Evolutionary conservation across 1,140 invertebrate species (phyloP), one percentile per base, ranked within the genome.

Genomic region (Papilio xuthus): DNA sequence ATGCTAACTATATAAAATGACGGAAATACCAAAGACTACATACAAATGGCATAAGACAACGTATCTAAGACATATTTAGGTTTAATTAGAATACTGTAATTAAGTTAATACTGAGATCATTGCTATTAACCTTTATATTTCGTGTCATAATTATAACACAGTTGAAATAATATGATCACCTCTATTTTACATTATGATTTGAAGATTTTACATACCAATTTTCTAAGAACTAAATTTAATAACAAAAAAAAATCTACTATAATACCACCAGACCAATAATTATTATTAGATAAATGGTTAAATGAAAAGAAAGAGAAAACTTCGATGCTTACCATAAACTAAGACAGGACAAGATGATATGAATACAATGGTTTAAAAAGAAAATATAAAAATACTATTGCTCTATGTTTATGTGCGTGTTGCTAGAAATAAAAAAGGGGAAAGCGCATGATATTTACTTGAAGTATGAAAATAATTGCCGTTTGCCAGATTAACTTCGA

Each of bases 341-440:
- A 63, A 28, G 60, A 28, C 26, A 28, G 60, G 60, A 63, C 60
- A 63, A 0, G 56, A 26, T 28, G 60, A 28, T 63, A 63, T 63
- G 2, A 63, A 32, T 63, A 28, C 12, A 6, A 28, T 13, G 60
- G 23, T 28, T 67, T 67, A 32, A 67, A 73, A 73, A 73, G 71
- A 73, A 73, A 73, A 73, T 73, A 73, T 73, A 73, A 73, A 73
- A 73, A 73, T 73, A 73, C 71, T 73, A 73, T 73, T 73, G 42
- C 42, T 73, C 71, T 73, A 44, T 73, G 71, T 23, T 41, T 47
- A 73, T 73, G 71, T 73, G 71, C 71, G 71, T 73, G 71, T 73
- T 73, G 71, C 69, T 44, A 44, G 41, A 73, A 73, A 73, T 47
- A 47, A 73, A 72, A 73, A 73, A 28, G 42, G 71, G 37, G 41